Evolutionary conservation across 35 echinoderm and acorn worm genomes (phyloP).

Genomic region (Antedon bifida): DNA sequence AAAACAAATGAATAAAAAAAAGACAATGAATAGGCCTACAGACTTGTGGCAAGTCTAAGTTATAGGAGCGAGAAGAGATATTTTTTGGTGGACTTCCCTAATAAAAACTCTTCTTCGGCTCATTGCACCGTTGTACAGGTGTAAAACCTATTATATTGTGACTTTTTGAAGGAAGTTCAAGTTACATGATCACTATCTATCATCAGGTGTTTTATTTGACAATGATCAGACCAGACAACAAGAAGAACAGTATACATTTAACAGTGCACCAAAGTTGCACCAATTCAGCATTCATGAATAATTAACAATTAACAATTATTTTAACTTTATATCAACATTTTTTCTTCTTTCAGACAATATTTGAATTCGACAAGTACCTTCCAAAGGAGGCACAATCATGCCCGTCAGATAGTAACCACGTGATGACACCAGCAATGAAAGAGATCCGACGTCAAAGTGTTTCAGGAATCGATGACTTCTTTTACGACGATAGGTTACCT

Average conservation of each 20-base stretch:
- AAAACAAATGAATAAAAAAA: no score
- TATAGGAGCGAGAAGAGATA: no score
- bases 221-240: neutral
- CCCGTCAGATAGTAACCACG: neutral
- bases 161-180: neutral
- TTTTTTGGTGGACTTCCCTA: neutral
- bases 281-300: no score
- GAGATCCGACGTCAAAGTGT: neutral
- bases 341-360: neutral
- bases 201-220: neutral
- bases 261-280: no score
- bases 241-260: no score
- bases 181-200: neutral
- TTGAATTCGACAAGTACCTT: constrained; percentile 9
- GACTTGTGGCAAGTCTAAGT: no score
- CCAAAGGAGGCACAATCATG: neutral
- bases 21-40: no score
- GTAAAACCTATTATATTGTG: neutral
- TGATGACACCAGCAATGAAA: neutral
- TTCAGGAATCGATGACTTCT: constrained; percentile 4
- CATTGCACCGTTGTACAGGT: neutral
- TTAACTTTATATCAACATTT: no score
- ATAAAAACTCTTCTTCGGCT: neutral
- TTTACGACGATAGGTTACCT: neutral
- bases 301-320: no score